Conservation (phyloP, 2,888 invertebrate species). For the Polymixis flavicincta region DNA sequence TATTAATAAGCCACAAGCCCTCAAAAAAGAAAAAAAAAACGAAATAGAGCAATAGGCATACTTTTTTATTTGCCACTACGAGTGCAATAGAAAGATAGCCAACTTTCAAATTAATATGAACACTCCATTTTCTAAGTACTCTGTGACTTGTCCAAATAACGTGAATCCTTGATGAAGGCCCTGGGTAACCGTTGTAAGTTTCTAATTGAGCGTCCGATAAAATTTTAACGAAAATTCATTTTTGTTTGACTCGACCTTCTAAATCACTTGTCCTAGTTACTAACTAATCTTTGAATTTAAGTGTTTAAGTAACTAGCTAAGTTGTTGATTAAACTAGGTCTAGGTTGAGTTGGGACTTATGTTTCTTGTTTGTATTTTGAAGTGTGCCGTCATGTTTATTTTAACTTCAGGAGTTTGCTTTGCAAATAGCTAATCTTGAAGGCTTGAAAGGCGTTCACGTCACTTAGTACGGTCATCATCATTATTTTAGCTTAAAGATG, state of each 20-base stretch:
- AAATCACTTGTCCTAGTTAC: slow-evolving; percentile 20
- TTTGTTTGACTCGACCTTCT: slow-evolving; percentile 4
- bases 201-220: slow-evolving; percentile 48
- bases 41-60: no score
- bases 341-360: neutral
- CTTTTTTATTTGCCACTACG: neutral
- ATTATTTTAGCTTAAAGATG: no score
- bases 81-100: neutral
- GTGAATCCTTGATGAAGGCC: slow-evolving; percentile 62
- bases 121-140: slow-evolving; percentile 13
- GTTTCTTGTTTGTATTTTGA: slow-evolving; percentile 30
- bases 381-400: slow-evolving; percentile 19
- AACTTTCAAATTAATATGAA: neutral
- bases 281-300: slow-evolving; percentile 44
- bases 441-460: neutral
- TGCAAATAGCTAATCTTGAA: neutral
- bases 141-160: slow-evolving; percentile 48
- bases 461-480: neutral
- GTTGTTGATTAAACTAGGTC: slow-evolving; percentile 21
- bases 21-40: no score
- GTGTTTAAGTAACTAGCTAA: slow-evolving; percentile 24
- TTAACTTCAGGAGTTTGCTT: slow-evolving; percentile 23
- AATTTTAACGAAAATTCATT: slow-evolving; percentile 27
- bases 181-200: slow-evolving; percentile 44
- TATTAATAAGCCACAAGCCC: no score